Evolutionary conservation across 2,113 vertebrate genomes (phyloP).

Genomic region (Microcebus tavaratra): DNA sequence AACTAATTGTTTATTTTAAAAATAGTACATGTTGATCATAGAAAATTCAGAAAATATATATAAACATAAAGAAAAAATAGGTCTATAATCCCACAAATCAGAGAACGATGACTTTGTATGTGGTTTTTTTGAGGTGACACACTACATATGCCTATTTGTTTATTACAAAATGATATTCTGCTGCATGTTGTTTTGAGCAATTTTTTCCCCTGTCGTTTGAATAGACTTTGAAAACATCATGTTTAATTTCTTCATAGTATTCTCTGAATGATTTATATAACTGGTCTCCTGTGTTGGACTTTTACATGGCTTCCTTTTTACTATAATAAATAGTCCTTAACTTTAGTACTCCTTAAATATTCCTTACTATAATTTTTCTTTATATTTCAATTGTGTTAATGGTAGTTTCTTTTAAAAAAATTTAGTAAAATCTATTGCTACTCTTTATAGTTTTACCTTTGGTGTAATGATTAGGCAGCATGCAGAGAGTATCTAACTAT

Average conservation of each 20-base stretch:
- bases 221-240: slow-evolving; percentile 5
- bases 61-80: slow-evolving; percentile 22
- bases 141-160: not conserved
- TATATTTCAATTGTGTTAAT: not conserved
- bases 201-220: not conserved
- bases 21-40: not conserved
- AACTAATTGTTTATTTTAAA: slow-evolving; percentile 26
- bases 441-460: not conserved
- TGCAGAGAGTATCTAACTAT: not conserved
- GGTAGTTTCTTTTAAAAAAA: not conserved
- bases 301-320: not conserved
- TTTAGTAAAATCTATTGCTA: not conserved
- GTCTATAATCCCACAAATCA: not conserved
- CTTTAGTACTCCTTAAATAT: not conserved
- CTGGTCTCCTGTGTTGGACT: not conserved
- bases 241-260: not conserved
- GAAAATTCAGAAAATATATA: slow-evolving; percentile 24
- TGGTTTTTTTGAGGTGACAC: not conserved
- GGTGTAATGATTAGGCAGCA: slow-evolving; percentile 13
- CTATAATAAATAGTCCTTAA: not conserved
- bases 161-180: not conserved
- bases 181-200: not conserved
- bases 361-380: not conserved
- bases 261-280: not conserved
- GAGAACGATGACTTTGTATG: not conserved